Evolutionary conservation across 92 coral and sea anemone species (phyloP).

Genomic region (Parazoanthus atlanticus): DNA sequence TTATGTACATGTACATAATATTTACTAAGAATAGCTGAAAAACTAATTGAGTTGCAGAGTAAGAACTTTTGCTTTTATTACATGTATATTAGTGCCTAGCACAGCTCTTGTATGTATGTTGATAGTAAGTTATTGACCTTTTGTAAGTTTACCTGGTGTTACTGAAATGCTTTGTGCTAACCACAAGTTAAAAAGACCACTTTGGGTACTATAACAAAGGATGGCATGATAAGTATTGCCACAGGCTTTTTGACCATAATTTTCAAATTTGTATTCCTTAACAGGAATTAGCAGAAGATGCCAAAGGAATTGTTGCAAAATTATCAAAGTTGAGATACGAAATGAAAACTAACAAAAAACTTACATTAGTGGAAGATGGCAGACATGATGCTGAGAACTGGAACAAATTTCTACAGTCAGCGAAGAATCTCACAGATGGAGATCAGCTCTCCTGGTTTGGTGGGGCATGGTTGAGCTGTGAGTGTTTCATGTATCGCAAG

Average conservation of each 20-base stretch:
- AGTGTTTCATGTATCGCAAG: conserved; percentile 93
- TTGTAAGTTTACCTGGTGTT: too few relatives aligned
- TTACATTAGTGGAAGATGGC: conserved; percentile 67
- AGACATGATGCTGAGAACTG: conserved; percentile 69
- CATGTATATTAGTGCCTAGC: too few relatives aligned
- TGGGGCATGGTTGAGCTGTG: conserved; percentile 92
- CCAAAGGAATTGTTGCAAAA: conserved; percentile 73
- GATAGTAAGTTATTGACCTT: too few relatives aligned
- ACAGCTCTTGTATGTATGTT: too few relatives aligned
- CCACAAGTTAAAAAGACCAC: too few relatives aligned
- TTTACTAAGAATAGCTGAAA: too few relatives aligned
- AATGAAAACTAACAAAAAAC: conserved; percentile 82
- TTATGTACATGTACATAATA: too few relatives aligned
- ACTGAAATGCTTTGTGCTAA: too few relatives aligned
- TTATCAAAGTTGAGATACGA: conserved; percentile 88
- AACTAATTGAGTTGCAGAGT: too few relatives aligned
- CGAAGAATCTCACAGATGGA: conserved; percentile 70
- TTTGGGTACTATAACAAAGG: too few relatives aligned
- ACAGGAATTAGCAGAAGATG: conserved; percentile 84
- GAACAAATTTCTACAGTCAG: conserved; percentile 71
- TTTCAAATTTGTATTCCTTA: neutral
- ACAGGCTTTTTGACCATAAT: neutral
- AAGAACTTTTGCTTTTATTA: too few relatives aligned
- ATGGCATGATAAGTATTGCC: neutral
- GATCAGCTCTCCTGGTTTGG: conserved; percentile 69